phyloP scores from a whole-genome alignment of 2,797 vertebrate genomes.

The Protosalanx chinensis region DNA sequence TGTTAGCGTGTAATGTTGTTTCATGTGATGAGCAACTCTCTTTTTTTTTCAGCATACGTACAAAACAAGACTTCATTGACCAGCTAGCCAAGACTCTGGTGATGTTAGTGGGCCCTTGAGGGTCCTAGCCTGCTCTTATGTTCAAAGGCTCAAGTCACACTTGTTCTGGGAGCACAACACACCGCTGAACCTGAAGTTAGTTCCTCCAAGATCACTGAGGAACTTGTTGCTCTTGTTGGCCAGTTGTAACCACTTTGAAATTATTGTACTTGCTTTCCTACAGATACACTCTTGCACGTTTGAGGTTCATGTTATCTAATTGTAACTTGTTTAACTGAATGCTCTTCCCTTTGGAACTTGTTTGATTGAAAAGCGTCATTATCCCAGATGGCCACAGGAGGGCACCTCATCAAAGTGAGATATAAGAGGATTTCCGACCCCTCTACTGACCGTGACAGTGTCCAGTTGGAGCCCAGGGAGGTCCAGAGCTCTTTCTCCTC shows the following conservation, averaged over 20 bases:
- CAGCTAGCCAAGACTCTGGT: neutral
- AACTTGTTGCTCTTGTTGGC: no score
- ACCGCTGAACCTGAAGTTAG: neutral
- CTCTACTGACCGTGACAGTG: slow-evolving; percentile 69
- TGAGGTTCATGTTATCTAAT: neutral
- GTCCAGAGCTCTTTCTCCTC: slow-evolving; percentile 78
- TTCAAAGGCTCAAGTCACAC: neutral
- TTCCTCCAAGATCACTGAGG: no score
- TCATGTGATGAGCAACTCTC: no score
- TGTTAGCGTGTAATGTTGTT: neutral
- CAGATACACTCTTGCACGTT: no score
- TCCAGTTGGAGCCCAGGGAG: slow-evolving; percentile 84
- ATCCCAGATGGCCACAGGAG: neutral
- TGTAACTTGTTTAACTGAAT: no score
- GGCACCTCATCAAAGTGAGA: neutral
- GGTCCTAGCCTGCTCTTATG: neutral
- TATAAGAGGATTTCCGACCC: neutral
- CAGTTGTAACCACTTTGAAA: no score
- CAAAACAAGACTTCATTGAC: no score
- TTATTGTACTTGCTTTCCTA: no score
- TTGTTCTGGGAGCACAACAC: neutral
- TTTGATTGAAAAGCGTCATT: neutral
- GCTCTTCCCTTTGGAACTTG: no score
- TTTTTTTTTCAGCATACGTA: neutral
- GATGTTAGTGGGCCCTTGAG: neutral